Evolutionary conservation across 2,113 vertebrate species (phyloP), one percentile per base, ranked within the genome.

Genomic region (Morone chrysops): DNA sequence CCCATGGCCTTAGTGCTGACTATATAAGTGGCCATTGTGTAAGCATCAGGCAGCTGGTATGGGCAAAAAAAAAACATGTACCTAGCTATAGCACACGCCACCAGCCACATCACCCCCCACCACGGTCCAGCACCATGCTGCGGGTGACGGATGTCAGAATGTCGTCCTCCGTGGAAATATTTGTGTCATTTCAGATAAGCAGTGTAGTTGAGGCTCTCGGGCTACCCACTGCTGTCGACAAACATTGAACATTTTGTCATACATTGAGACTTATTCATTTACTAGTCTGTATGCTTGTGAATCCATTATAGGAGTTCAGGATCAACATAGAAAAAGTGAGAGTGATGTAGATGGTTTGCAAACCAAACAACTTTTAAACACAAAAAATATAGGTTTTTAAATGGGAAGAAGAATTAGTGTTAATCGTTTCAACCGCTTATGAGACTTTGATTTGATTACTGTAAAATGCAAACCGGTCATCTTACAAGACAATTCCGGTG

Each of bases 381-480:
- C 8, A 14, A 53, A 74, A 38, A 36, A 22, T 18, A n/a, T 40
- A 31, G 31, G 3, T 31, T 31, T 31, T 31, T 31, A 3, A 31
- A 61, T 8, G 57, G 61, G 54, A 89, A n/a, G 31, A 14, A 48
- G 60, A 77, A 45, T 67, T 66, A n/a, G 56, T 8, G 43, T 82
- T 68, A 56, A 83, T 69, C 71, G 53, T 48, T 31, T 31, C 51
- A 72, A 78, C n/a, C n/a, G n/a, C n/a, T 80, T 78, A 85, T 88
- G 87, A 90, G 87, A 78, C 78, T 80, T 84, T 65, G 85, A 84
- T 72, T 76, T 82, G 82, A 93, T 88, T 85, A 72, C n/a, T 8
- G 16, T 4, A 67, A 54, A 62, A 50, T 13, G 45, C 60, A 90
- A 84, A 78, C 65, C 41, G 62, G 56, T n/a, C n/a, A n/a, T n/a